These are phyloP conservation scores for Aspidiotus rigidus DNA, from an alignment of 2,888 invertebrate species.

Conservation along the genomic window DNA sequence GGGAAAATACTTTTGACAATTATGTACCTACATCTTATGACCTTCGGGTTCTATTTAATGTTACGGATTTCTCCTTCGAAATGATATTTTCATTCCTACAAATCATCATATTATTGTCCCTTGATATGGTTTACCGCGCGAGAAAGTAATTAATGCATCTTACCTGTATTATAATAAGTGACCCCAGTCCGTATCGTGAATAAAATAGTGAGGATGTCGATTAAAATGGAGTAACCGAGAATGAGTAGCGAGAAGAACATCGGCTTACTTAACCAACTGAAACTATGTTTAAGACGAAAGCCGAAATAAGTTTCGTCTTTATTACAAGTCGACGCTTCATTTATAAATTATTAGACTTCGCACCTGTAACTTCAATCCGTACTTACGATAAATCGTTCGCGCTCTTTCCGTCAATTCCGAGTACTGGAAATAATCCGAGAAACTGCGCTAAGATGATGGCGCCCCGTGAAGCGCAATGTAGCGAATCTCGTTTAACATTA, in stretches of 20 bases:
- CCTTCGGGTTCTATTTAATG: too few species aligned
- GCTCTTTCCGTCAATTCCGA: conserved; percentile 45
- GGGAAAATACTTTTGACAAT: too few species aligned
- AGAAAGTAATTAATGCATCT: not conserved
- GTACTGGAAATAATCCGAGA: conserved; percentile 49
- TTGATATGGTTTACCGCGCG: too few species aligned
- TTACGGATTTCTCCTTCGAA: too few species aligned
- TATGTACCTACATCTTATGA: too few species aligned
- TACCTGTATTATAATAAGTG: conserved; percentile 46
- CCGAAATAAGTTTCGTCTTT: not conserved
- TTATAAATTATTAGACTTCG: conserved; percentile 1
- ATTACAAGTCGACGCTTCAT: not conserved
- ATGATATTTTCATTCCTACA: too few species aligned
- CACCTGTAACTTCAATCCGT: not conserved
- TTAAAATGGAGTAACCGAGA: conserved; percentile 55
- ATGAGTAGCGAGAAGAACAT: conserved; percentile 64
- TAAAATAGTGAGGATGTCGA: conserved; percentile 57
- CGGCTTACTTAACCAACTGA: conserved; percentile 52
- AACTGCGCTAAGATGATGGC: conserved; percentile 48
- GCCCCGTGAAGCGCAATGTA: conserved; percentile 48
- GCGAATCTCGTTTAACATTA: conserved; percentile 37
- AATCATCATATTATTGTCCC: too few species aligned
- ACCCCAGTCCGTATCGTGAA: conserved; percentile 56
- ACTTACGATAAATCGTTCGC: conserved; percentile 44
- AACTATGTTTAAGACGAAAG: conserved; percentile 25